Base-by-base conservation (phyloP, 2,888 invertebrate species). In the Helobdella robusta region DNA sequence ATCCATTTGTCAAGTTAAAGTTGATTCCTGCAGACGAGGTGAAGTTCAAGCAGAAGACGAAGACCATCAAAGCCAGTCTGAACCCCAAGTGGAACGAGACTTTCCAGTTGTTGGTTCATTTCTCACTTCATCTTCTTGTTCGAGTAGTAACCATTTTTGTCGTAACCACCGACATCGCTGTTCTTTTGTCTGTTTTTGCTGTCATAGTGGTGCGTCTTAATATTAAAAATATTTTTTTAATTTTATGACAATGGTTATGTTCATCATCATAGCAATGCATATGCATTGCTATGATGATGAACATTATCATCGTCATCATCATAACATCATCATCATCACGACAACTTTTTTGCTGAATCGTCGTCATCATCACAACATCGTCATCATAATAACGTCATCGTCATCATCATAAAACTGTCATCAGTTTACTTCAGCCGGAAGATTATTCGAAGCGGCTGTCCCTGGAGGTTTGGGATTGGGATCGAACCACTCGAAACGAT, bases 381-480 rank as follows among this genome's bases (percentile, higher is more conserved):
- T n/a, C n/a, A n/a, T n/a, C n/a, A n/a, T n/a, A n/a, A n/a, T n/a
- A n/a, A n/a, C n/a, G n/a, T n/a, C n/a, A n/a, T n/a, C n/a, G n/a
- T 40, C n/a, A 15, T 15, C n/a, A 40, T 40, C 44, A 40, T 15
- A 11, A 40, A 40, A 40, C 11, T 15, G 11, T 30, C 56, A 56
- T 25, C 56, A 59, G 59, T 23, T 34, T 23, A 20, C 36, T 59
- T 20, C 59, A 59, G 20, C 48, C 65, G 25, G 92, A 93, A 78
- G 98, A 98, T 81, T 94, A 94, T 80, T 93, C 97, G 79, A 86
- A 95, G 54, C 85, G 98, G 72, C 84, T 99, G 67, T 85, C 97
- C 65, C 85, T 99, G 74, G 97, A 97, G 82, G 85, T 92, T 1
- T 98, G 98, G 98, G 98, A 99, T 81, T 98, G 98, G 98, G 98